Percentiles rank a stretch among this genome's conserved stretches.
phyloP scores from a whole-genome alignment of 1,140 invertebrate genomes.

The Glossosoma conforme region DNA sequence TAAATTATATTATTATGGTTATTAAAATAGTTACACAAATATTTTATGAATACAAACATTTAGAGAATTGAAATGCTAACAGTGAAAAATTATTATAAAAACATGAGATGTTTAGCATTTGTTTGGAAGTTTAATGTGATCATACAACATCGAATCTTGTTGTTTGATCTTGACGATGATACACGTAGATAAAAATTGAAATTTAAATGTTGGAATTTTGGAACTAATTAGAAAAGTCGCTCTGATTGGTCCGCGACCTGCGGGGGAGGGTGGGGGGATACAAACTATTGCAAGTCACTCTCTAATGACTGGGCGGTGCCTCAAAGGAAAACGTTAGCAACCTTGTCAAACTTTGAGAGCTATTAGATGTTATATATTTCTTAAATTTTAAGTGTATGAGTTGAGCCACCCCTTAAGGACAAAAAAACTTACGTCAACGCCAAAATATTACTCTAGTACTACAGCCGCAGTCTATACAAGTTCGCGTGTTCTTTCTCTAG shows the following conservation, averaged over 20 bases:
- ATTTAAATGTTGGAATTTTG: not conserved
- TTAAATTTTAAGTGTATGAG: not conserved
- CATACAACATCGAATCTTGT: no score
- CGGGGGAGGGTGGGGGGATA: not conserved
- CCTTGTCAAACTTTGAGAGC: not conserved
- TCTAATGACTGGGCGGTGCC: not conserved
- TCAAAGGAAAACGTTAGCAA: not conserved
- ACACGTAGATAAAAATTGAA: not conserved
- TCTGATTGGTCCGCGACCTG: not conserved
- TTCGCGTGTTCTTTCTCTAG: no score
- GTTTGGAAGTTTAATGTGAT: not conserved
- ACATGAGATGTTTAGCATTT: not conserved
- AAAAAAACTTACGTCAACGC: not conserved
- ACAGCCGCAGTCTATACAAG: no score
- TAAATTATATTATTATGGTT: no score
- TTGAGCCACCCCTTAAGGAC: not conserved
- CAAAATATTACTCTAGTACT: no score
- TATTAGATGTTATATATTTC: not conserved
- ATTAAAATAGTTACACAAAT: not conserved
- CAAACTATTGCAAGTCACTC: not conserved
- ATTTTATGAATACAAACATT: not conserved
- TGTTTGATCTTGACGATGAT: no score
- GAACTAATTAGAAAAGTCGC: conserved; percentile 1
- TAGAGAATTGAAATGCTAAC: not conserved
- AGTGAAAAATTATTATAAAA: not conserved